Base-by-base conservation (phyloP, 1,140 invertebrate genomes). In the Ceratina calcarata region DNA sequence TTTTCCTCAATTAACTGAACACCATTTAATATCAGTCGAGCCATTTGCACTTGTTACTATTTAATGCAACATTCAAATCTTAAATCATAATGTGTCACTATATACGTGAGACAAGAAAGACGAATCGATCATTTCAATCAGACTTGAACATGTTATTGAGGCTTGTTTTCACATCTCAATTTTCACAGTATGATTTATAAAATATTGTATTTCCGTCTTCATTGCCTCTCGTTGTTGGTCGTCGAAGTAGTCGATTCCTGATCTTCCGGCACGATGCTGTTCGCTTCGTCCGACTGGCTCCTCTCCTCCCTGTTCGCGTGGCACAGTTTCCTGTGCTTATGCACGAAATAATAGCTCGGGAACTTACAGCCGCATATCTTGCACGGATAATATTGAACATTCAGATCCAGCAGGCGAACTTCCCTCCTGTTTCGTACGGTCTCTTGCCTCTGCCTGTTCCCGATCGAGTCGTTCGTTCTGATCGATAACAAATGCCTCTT, bases 341-440 rank as follows among this genome's bases (percentile, higher is more conserved):
- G 97, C 4, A 98, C 97, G 93, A 98, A 98, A 90, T 98, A 98
- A 89, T 98, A 98, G 83, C 96, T 97, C 0, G 97, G 97, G 89
- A 98, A 98, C 92, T 98, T 98, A 89, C 95, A 97, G 27, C 97
- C 97, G 92, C 97, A 98, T 0, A 96, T 97, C 91, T 98, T 98
- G 92, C 97, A 98, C 0, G 97, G 97, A 92, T 98, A 98, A 93
- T 98, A 98, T 90, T 98, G 97, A 0, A 98, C 95, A 86, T 98
- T 96, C 89, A 97, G 94, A 84, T 97, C 96, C 22, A 96, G 88
- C 0, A 95, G 92, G 70, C 95, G 93, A 3, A 96, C 95, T 81
- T 95, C 95, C 15, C 94, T 92, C 18, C 92, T 91, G 32, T 77
- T 75, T 69, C 78, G 74, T 0, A 45, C 78, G 4, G 64, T 72